These are phyloP conservation scores for Ceratina australensis DNA, from an alignment of 1,140 invertebrate genomes.

Conservation along the genomic window DNA sequence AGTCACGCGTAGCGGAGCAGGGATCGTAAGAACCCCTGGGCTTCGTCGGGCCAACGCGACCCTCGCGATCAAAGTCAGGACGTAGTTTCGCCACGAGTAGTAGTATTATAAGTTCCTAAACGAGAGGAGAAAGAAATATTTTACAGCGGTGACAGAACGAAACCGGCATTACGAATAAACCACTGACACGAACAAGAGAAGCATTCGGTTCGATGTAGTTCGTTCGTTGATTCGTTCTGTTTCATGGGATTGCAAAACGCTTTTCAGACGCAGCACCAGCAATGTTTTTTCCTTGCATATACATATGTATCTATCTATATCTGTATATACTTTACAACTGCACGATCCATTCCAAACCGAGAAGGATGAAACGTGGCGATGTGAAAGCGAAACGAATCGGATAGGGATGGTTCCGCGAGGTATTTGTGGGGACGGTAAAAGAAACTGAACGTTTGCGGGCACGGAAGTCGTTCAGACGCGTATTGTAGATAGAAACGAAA, in stretches of 20 bases:
- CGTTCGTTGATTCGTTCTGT: constrained; percentile 48
- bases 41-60: constrained; percentile 42
- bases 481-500: not conserved
- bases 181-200: constrained; percentile 29
- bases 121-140: constrained; percentile 42
- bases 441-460: constrained; percentile 2
- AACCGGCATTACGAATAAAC: constrained; percentile 40
- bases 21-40: not conserved
- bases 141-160: constrained; percentile 54
- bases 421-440: not conserved
- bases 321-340: constrained; percentile 44
- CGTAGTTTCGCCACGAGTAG: constrained; percentile 65
- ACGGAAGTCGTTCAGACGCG: not conserved
- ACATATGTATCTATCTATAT: not conserved
- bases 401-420: constrained; percentile 6
- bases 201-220: constrained; percentile 39
- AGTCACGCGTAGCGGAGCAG: not conserved
- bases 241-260: constrained; percentile 42
- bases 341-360: constrained; percentile 58
- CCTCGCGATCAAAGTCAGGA: constrained; percentile 36
- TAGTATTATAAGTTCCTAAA: constrained; percentile 74
- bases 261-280: constrained; percentile 21
- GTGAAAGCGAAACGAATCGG: not conserved
- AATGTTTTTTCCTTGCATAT: constrained; percentile 23
- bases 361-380: constrained; percentile 13